These are phyloP conservation scores for Sprattus sprattus DNA, from an alignment of 2,113 vertebrate species.

Conservation along the genomic window DNA sequence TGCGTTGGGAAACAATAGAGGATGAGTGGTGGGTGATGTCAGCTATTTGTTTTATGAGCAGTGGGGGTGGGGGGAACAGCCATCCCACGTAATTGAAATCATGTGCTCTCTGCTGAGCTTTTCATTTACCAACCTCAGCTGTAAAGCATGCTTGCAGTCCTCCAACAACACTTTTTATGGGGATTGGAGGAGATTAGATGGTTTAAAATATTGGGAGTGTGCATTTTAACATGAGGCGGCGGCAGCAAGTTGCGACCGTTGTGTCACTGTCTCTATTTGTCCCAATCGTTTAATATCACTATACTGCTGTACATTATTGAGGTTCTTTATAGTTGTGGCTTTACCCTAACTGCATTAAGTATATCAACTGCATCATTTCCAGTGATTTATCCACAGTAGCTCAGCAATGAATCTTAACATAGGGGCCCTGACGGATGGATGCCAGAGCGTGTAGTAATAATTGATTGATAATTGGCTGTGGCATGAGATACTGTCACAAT, in stretches of 20 bases:
- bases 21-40: constrained; percentile 24
- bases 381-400: not conserved
- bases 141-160: not conserved
- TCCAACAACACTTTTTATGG: not conserved
- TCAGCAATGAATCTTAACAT: not conserved
- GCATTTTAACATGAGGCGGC: not conserved
- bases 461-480: no score
- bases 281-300: not conserved
- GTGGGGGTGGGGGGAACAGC: not conserved
- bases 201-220: not conserved
- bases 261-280: not conserved
- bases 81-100: constrained; percentile 18
- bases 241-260: not conserved
- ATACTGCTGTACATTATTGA: not conserved
- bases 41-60: constrained; percentile 10
- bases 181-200: not conserved
- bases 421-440: not conserved
- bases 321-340: not conserved
- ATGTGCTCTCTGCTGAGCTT: constrained; percentile 2
- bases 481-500: no score
- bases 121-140: constrained; percentile 19
- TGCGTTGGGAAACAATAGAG: constrained; percentile 1
- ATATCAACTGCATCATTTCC: not conserved
- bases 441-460: not conserved
- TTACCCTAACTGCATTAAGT: not conserved